Evolutionary conservation across 2,797 vertebrate species (phyloP).

Genomic region (Parambassis ranga): DNA sequence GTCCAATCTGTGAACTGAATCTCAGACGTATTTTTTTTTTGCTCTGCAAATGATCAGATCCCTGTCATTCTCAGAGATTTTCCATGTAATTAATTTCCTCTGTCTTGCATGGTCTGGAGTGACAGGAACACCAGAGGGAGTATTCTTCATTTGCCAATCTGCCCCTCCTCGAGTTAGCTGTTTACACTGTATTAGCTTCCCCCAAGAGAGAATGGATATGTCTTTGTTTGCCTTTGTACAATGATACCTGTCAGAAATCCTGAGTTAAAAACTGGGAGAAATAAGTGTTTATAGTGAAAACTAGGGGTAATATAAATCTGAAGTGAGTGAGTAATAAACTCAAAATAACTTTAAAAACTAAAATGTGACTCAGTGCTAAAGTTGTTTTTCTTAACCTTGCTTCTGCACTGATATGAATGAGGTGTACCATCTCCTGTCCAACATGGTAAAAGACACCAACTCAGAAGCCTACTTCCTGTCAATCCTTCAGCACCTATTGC

Average conservation of each 20-base stretch:
- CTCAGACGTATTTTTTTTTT: slow-evolving; percentile 46
- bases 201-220: slow-evolving; percentile 42
- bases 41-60: slow-evolving; percentile 32
- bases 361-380: background rate
- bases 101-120: slow-evolving; percentile 54
- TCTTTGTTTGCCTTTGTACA: slow-evolving; percentile 60
- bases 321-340: slow-evolving; percentile 10
- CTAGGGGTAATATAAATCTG: background rate
- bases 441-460: slow-evolving; percentile 94
- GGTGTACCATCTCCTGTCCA: slow-evolving; percentile 95
- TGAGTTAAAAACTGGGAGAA: slow-evolving; percentile 29
- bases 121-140: slow-evolving; percentile 71
- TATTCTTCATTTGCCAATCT: slow-evolving; percentile 58
- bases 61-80: slow-evolving; percentile 46
- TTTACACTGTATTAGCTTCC: slow-evolving; percentile 64
- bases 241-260: slow-evolving; percentile 66
- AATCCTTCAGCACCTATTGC: slow-evolving; percentile 94
- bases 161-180: slow-evolving; percentile 46
- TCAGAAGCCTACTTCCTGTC: slow-evolving; percentile 93
- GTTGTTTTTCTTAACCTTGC: slow-evolving; percentile 80
- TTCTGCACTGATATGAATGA: slow-evolving; percentile 90
- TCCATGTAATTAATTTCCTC: slow-evolving; percentile 64
- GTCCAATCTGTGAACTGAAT: slow-evolving; percentile 40
- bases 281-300: slow-evolving; percentile 24
- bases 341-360: background rate